Evolutionary conservation across 2,888 invertebrate genomes (phyloP).

Genomic region (Hetaerina titia): DNA sequence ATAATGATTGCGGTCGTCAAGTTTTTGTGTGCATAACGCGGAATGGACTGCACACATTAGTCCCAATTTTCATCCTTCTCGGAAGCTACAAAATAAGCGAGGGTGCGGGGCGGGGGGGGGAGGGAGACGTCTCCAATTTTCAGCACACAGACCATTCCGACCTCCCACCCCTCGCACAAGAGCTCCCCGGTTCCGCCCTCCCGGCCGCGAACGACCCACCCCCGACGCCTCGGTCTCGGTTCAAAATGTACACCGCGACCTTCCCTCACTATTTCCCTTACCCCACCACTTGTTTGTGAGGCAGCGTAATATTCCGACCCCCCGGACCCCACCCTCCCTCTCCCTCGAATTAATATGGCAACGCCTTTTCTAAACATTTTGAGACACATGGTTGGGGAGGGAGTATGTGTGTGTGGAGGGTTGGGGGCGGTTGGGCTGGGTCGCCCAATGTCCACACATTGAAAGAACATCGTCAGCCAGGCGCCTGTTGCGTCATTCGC

Average conservation of each 20-base stretch:
- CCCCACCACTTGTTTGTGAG: not conserved
- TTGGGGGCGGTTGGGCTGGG: not conserved
- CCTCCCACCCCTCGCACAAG: not conserved
- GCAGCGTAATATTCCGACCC: not conserved
- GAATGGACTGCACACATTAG: not conserved
- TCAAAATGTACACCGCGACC: not conserved
- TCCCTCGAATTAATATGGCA: constrained; percentile 51
- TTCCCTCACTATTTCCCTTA: not conserved
- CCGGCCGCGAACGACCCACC: not conserved
- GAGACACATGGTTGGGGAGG: not conserved
- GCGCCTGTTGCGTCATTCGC: constrained; percentile 60
- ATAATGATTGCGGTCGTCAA: not conserved
- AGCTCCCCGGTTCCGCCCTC: not conserved
- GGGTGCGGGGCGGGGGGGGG: not conserved
- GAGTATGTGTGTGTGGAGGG: no score
- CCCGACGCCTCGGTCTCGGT: not conserved
- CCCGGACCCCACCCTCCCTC: not conserved
- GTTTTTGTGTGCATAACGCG: not conserved
- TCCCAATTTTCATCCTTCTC: not conserved
- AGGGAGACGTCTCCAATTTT: not conserved
- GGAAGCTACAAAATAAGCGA: not conserved
- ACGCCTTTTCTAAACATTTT: constrained; percentile 61
- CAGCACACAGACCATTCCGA: not conserved
- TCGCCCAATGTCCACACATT: constrained; percentile 65
- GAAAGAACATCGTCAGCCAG: constrained; percentile 50